Evolutionary conservation across 2,888 invertebrate genomes (phyloP).

Genomic region (Macroteleia sp.): DNA sequence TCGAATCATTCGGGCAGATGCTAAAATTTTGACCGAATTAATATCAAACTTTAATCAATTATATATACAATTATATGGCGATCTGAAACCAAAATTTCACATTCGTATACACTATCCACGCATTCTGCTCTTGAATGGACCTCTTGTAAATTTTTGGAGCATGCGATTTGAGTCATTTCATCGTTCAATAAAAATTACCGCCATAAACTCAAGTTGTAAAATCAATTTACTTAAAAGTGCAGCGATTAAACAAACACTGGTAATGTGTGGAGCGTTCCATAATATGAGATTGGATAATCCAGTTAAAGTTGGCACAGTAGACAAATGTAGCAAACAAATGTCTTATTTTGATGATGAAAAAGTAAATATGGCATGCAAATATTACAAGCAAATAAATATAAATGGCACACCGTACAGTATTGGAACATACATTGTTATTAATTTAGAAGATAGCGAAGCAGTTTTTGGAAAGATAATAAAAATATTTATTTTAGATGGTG

Average conservation of each 20-base stretch:
- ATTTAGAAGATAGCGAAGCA: background rate
- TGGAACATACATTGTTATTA: background rate
- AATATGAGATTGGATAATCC: no score
- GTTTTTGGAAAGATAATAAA: background rate
- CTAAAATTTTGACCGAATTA: background rate
- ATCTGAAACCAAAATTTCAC: slow-evolving; percentile 6
- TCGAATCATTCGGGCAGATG: background rate
- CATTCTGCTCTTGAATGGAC: background rate
- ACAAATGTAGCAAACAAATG: no score
- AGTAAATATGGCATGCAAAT: background rate
- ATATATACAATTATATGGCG: background rate
- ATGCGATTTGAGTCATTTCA: background rate
- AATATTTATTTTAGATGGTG: no score
- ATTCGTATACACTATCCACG: slow-evolving; percentile 3
- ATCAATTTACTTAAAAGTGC: background rate
- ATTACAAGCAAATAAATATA: background rate
- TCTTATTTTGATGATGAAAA: background rate
- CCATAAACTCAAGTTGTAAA: background rate
- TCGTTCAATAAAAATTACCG: background rate
- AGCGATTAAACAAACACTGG: background rate
- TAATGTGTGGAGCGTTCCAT: no score
- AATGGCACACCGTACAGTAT: background rate
- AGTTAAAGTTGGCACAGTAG: no score
- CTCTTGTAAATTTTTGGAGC: background rate
- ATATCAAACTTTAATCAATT: background rate